Conservation (phyloP, 2,797 vertebrate genomes). For the Chrysolophus pictus region DNA sequence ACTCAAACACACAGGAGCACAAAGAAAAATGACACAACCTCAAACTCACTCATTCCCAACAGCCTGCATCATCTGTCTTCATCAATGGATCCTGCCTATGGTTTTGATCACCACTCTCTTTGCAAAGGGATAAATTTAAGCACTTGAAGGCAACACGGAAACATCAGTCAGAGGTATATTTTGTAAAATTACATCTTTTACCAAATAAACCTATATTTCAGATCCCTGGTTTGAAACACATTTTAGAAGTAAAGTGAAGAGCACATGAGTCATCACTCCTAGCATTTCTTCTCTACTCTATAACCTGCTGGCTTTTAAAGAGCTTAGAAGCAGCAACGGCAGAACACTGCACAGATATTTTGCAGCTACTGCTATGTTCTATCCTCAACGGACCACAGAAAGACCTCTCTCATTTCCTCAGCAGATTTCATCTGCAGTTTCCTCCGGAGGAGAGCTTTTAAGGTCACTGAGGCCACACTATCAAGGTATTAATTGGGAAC, state of each 20-base stretch:
- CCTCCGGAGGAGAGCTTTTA: background rate
- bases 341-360: background rate
- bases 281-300: background rate
- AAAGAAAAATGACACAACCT: background rate
- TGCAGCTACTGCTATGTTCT: conserved; percentile 19
- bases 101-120: conserved; percentile 1
- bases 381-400: background rate
- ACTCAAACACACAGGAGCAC: background rate
- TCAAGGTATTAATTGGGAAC: background rate
- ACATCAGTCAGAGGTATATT: background rate
- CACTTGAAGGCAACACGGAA: background rate
- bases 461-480: background rate
- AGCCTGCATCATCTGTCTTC: background rate
- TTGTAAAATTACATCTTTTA: background rate
- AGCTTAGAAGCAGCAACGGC: background rate
- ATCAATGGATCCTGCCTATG: fast-evolving
- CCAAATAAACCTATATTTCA: background rate
- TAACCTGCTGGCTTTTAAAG: conserved; percentile 23
- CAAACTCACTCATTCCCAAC: background rate
- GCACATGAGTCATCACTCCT: background rate
- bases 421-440: background rate
- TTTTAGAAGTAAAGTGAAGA: background rate
- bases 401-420: background rate
- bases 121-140: background rate
- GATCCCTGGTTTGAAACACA: background rate